Base-by-base conservation (phyloP, 2,113 vertebrate genomes). In the Seriola aureovittata region DNA sequence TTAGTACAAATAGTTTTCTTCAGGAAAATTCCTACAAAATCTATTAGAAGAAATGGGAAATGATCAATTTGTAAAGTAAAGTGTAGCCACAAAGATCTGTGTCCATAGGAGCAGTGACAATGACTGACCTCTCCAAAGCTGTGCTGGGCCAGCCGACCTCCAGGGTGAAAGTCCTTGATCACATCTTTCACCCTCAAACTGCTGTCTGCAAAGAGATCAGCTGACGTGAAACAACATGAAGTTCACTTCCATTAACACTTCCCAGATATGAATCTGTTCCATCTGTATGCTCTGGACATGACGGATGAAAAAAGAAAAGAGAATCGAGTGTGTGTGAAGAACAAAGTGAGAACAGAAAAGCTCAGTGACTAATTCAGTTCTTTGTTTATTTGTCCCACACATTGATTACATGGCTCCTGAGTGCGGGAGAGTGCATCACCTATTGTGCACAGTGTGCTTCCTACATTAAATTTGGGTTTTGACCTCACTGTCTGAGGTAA, bases 181-280 rank as follows among this genome's bases (percentile, higher is more conserved):
- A 97, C 96, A 66, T 98, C 96, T 89, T 96, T 96, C 83, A 97
- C 96, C 66, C 95, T 96, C 85, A 94, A 89, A 84, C 76, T 95
- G 89, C 95, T 96, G 84, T 98, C 97, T 98, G 93, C 40, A 67
- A 48, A 32, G 16, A 80, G 8, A 80, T 68, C n/a, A 60, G 40
- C 12, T 11, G 23, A 60, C 19, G n/a, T 10, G 12, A 19, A 12
- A 36, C 1, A 21, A 16, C 60, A 64, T 11, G 5, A 44, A n/a
- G 44, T 23, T 5, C 1, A 57, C 44, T 46, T 9, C 54, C 8
- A 17, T 21, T 50, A 42, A 16, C 29, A 46, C 44, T 52, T 34
- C 34, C 50, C 25, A 19, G 1, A 23, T 57, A 14, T n/a, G 4
- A 54, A 29, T n/a, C 66, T n/a, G 25, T 34, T 16, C 4, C 13